Evolutionary conservation across 2,888 invertebrate genomes (phyloP), one percentile per base, ranked within the genome.

Genomic region (Sarcophaga subvicina): DNA sequence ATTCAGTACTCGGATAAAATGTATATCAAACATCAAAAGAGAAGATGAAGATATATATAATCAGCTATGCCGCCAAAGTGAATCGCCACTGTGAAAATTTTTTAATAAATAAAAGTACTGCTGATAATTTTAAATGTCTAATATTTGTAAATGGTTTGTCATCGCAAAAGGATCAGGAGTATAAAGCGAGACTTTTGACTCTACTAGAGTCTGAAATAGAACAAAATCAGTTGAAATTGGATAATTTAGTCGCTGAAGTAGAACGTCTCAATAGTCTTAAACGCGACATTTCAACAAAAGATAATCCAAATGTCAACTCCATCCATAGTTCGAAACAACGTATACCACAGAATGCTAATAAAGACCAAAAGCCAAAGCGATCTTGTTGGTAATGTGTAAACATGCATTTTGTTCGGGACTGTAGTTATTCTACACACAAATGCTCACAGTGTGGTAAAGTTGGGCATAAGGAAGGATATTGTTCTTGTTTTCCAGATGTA

Each of bases 391-490:
- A 25, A 25, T 25, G 25, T 25, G 25, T 2, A 25, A 25, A 25
- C 20, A 75, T 75, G 63, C 75, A 64, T 6, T 75, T 63, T 47
- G 63, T 64, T 3, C 14, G 25, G 8, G 63, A 75, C 25, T 75
- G 75, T 17, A 17, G 37, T 6, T 71, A 70, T 37, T 62, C 49
- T 6, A n/a, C 69, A 25, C 62, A 79, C 49, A 70, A 70, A 70
- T 79, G 70, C 8, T 12, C 8, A 12, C 25, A 62, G 49, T 70
- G 78, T 6, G 27, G 62, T 2, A 62, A 27, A 8, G 6, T 27
- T 8, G 78, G 62, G 12, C 79, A 82, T 6, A 79, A 27, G 63
- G 63, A 79, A 10, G 62, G 69, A 3, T 78, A 70, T 63, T 78
- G 47, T 25, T 22, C 6, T 20, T 69, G 69, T 25, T 62, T 49